These are phyloP conservation scores for Bradypodion ventrale DNA, from an alignment of 2,797 vertebrate species.

Conservation along the genomic window DNA sequence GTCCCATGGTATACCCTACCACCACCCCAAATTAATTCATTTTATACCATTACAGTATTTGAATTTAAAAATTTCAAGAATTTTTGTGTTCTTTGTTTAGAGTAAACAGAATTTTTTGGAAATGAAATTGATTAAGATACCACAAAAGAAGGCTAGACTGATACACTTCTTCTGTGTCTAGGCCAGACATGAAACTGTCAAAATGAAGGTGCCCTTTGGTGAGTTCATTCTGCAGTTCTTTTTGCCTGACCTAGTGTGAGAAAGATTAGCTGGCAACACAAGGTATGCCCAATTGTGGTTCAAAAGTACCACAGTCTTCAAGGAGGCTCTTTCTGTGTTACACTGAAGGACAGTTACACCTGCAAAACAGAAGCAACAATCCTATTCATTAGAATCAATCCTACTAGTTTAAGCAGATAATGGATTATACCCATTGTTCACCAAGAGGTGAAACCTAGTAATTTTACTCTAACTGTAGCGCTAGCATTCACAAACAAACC, in stretches of 20 bases:
- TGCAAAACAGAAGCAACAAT: constrained; percentile 9
- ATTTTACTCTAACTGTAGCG: neutral
- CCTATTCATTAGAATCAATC: constrained; percentile 20
- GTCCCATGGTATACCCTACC: neutral
- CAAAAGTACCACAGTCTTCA: too few relatives aligned
- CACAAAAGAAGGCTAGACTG: neutral
- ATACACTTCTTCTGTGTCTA: too few relatives aligned
- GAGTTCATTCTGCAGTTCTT: too few relatives aligned
- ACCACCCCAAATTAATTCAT: neutral
- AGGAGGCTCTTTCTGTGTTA: too few relatives aligned
- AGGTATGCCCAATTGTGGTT: too few relatives aligned
- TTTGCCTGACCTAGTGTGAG: too few relatives aligned
- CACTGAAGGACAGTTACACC: neutral
- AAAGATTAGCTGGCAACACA: too few relatives aligned
- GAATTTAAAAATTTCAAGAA: neutral
- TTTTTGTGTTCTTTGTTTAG: neutral
- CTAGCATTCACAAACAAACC: neutral
- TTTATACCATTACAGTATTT: neutral
- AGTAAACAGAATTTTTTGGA: neutral
- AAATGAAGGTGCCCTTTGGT: too few relatives aligned
- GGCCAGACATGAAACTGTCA: too few relatives aligned
- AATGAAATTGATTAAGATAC: neutral
- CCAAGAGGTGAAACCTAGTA: neutral
- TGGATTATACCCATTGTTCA: neutral
- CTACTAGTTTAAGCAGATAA: neutral